Conservation (phyloP, 2,888 invertebrate genomes). For the Agrochola macilenta region DNA sequence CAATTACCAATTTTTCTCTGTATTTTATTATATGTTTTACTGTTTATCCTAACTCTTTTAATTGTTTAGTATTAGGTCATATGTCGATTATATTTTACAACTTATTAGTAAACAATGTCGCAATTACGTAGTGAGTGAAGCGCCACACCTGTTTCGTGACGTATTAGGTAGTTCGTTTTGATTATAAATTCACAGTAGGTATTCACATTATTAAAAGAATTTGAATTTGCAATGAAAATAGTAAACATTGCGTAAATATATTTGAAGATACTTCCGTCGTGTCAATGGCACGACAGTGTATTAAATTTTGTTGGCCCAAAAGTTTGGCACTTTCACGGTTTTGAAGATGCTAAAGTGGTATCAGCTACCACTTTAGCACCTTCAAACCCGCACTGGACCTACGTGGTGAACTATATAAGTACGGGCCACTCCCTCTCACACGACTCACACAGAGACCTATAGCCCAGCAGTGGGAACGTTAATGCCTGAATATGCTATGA, state of each 20-base stretch:
- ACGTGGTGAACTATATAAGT: not conserved
- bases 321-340: too few species aligned
- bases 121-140: conserved; percentile 18
- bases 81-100: conserved; percentile 3
- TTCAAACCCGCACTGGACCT: not conserved
- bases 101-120: conserved; percentile 15
- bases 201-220: not conserved
- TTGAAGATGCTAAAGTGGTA: not conserved
- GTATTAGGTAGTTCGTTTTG: conserved; percentile 7
- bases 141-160: conserved; percentile 27
- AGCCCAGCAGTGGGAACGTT: not conserved
- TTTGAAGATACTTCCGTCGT: not conserved
- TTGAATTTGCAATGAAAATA: not conserved
- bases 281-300: too few species aligned
- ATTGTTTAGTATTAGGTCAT: not conserved
- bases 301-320: too few species aligned
- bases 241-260: not conserved
- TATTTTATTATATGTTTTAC: not conserved
- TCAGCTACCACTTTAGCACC: not conserved
- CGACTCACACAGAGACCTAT: not conserved
- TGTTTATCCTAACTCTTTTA: not conserved
- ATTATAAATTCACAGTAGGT: not conserved
- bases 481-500: not conserved
- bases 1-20: too few species aligned
- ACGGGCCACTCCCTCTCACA: not conserved